Evolutionary conservation across 2,797 vertebrate species (phyloP).

Genomic region (Cossypha caffra): DNA sequence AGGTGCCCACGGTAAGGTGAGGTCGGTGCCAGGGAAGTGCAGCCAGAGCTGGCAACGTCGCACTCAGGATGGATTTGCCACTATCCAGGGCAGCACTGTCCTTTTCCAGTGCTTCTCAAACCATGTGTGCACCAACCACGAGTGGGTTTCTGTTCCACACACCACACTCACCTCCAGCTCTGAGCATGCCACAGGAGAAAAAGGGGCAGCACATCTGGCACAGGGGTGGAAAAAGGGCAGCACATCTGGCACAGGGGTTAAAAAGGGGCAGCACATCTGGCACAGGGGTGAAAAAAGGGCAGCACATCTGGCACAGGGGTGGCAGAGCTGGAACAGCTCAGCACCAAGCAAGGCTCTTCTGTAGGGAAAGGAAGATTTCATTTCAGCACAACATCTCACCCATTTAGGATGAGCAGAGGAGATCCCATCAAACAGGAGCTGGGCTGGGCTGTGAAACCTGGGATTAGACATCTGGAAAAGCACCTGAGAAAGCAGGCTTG

Average conservation of each 20-base stretch:
- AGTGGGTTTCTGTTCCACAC: neutral
- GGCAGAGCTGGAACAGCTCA: neutral
- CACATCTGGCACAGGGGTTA: neutral
- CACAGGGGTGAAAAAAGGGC: neutral
- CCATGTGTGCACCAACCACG: too few relatives aligned
- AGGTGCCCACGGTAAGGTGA: fast-evolving
- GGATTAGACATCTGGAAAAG: slow-evolving; percentile 72
- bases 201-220: neutral
- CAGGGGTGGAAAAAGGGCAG: neutral
- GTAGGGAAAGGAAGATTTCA: neutral
- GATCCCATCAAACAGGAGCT: slow-evolving; percentile 58
- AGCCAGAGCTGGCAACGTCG: neutral
- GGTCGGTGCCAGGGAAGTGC: neutral
- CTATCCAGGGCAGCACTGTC: neutral
- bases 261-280: neutral
- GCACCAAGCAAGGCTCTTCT: neutral
- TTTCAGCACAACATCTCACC: neutral
- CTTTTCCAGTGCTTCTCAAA: neutral
- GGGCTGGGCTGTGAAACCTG: slow-evolving; percentile 63
- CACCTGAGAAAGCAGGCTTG: slow-evolving; percentile 68
- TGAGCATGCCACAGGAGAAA: neutral
- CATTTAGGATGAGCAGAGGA: slow-evolving; percentile 27
- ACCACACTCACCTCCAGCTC: neutral
- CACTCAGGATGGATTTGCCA: neutral
- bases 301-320: neutral